phyloP scores from a whole-genome alignment of 2,888 invertebrate species.

The Lycophotia porphyrea region DNA sequence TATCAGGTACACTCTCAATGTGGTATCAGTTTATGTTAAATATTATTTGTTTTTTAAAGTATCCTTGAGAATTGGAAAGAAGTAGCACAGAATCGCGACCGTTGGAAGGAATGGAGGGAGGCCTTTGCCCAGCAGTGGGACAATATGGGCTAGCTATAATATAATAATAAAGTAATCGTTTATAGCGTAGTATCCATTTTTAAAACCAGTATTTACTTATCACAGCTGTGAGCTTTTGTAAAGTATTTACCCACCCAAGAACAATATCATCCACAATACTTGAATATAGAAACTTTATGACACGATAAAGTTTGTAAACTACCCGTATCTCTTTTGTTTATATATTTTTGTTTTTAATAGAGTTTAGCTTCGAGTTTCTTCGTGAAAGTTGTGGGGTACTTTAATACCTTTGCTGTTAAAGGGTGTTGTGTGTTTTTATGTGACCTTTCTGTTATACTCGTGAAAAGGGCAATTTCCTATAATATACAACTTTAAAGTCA shows the following conservation, averaged over 20 bases:
- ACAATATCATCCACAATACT: conserved; percentile 36
- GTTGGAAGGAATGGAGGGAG: too few species aligned
- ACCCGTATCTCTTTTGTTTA: conserved; percentile 51
- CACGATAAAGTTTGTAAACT: conserved; percentile 49
- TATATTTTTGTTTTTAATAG: conserved; percentile 46
- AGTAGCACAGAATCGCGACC: too few species aligned
- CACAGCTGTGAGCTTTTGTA: background rate
- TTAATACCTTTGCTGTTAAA: conserved; percentile 9
- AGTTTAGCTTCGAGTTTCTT: conserved; percentile 48
- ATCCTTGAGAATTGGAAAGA: too few species aligned
- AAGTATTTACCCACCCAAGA: conserved; percentile 9
- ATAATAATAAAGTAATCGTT: too few species aligned
- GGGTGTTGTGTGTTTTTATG: conserved; percentile 21
- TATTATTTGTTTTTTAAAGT: too few species aligned
- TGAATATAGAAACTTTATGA: conserved; percentile 52
- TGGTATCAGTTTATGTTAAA: too few species aligned
- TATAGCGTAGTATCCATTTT: background rate
- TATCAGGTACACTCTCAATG: too few species aligned
- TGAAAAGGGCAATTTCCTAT: background rate
- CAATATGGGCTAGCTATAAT: too few species aligned
- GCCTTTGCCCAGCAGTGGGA: too few species aligned
- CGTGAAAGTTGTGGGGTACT: conserved; percentile 22
- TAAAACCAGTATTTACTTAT: background rate
- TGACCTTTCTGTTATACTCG: conserved; percentile 4
- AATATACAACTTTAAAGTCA: background rate